Percentiles rank a stretch among this genome's conserved stretches.
Evolutionary conservation across 2,113 vertebrate species (phyloP).

Genomic region (Eidolon helvum): DNA sequence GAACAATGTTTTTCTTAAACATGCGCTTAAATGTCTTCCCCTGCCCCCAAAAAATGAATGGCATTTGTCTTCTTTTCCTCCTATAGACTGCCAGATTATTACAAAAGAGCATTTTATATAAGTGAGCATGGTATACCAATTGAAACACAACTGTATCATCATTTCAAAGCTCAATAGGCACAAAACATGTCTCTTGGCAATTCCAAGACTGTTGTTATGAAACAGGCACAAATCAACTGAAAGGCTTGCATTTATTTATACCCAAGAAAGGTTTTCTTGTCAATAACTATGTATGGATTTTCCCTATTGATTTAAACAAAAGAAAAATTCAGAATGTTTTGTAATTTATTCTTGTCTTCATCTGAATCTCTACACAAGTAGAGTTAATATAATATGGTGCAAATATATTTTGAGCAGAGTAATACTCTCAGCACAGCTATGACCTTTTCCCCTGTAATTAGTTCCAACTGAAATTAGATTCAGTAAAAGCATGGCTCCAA

Average conservation of each 20-base stretch:
- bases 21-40: neutral
- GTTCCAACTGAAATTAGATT: constrained; percentile 87
- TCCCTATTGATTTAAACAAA: constrained; percentile 66
- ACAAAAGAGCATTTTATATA: constrained; percentile 43
- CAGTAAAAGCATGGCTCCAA: constrained; percentile 81
- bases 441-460: constrained; percentile 86
- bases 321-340: constrained; percentile 32
- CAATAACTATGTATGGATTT: constrained; percentile 51
- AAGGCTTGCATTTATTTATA: constrained; percentile 62
- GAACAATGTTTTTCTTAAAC: neutral
- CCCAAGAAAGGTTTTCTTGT: constrained; percentile 51
- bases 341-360: constrained; percentile 66
- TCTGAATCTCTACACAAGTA: constrained; percentile 75
- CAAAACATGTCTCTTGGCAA: constrained; percentile 60
- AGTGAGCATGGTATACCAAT: neutral
- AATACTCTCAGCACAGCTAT: constrained; percentile 78
- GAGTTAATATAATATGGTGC: constrained; percentile 80
- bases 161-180: constrained; percentile 62
- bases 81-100: constrained; percentile 30
- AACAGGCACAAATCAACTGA: constrained; percentile 50
- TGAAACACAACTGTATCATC: constrained; percentile 57
- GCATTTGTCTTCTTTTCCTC: neutral
- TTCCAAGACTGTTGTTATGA: constrained; percentile 42
- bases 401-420: constrained; percentile 81
- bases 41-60: neutral